phyloP scores from a whole-genome alignment of 2,797 vertebrate genomes.

The Clarias platycephalus region DNA sequence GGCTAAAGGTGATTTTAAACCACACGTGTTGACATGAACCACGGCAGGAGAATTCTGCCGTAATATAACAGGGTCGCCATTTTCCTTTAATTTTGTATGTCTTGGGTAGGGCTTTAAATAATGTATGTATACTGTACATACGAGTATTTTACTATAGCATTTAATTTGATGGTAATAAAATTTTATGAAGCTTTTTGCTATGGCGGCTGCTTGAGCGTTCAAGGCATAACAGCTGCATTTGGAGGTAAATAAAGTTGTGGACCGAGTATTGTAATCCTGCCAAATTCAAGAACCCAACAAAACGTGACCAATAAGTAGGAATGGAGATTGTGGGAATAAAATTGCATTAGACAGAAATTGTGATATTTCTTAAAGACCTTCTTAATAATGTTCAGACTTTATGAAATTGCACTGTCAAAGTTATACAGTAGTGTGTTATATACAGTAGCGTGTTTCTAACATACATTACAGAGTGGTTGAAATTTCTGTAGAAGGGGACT shows the following conservation, averaged over 20 bases:
- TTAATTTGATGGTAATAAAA: neutral
- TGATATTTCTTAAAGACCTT: neutral
- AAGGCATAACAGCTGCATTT: too few relatives aligned
- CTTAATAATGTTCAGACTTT: neutral
- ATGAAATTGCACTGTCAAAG: neutral
- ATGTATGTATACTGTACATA: neutral
- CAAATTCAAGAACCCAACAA: neutral
- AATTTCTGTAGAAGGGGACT: neutral
- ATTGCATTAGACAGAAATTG: neutral
- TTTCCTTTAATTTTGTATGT: neutral
- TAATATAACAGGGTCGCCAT: neutral
- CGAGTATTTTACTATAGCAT: neutral
- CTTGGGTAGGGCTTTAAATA: neutral
- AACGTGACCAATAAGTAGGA: neutral
- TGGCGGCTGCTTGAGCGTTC: neutral
- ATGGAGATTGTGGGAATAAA: neutral
- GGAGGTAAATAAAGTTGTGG: neutral
- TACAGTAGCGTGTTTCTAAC: neutral
- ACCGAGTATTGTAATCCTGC: neutral
- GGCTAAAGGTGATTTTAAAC: neutral
- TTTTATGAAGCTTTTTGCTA: neutral
- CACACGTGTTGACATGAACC: too few relatives aligned
- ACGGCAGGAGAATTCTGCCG: neutral
- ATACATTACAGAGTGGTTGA: neutral
- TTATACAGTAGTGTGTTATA: too few relatives aligned